Evolutionary conservation across 2,888 invertebrate genomes (phyloP).

Genomic region (Drosophila pseudotalamancana): DNA sequence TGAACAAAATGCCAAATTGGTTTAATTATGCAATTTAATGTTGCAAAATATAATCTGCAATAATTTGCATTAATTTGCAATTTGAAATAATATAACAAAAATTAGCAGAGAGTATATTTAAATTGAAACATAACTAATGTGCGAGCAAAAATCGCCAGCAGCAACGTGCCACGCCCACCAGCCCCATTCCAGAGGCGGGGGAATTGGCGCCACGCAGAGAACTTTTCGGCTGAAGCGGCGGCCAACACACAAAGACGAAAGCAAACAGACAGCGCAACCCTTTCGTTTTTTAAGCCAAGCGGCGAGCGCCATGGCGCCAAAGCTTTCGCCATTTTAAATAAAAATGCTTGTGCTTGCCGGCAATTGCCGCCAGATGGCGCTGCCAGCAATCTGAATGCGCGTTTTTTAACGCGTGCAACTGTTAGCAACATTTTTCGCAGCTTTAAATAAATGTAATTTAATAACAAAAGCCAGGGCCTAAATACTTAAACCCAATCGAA

Average conservation of each 20-base stretch:
- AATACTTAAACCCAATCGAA: too few species aligned
- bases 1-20: background rate
- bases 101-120: background rate
- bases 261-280: conserved; percentile 54
- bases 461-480: too few species aligned
- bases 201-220: too few species aligned
- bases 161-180: background rate
- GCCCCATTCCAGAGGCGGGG: background rate
- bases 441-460: background rate
- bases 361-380: conserved; percentile 61
- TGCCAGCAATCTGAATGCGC: background rate
- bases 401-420: conserved; percentile 22
- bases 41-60: conserved; percentile 8
- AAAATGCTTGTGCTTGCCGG: conserved; percentile 60
- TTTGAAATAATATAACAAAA: background rate
- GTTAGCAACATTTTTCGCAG: background rate
- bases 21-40: conserved; percentile 13
- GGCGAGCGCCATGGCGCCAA: conserved; percentile 69
- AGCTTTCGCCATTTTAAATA: conserved; percentile 78
- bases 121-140: too few species aligned
- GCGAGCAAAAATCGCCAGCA: background rate
- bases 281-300: conserved; percentile 72
- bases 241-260: conserved; percentile 29
- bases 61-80: conserved; percentile 12
- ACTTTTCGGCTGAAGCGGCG: conserved; percentile 27